Conservation (phyloP, 2,113 vertebrate genomes). For the Circaetus gallicus region DNA sequence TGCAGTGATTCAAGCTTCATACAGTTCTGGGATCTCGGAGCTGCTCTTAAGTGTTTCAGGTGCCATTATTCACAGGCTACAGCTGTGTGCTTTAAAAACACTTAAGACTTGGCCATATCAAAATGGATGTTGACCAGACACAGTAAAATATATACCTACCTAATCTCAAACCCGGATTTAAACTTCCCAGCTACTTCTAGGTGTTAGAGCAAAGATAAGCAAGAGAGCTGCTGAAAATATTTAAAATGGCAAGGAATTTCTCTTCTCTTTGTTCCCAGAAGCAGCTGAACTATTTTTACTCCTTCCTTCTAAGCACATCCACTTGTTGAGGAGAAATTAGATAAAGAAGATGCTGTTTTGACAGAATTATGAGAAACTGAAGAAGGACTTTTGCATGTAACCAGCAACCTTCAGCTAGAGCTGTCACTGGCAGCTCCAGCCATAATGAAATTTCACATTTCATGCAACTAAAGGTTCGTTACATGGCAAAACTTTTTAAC, state of each 20-base stretch:
- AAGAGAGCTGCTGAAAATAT: background rate
- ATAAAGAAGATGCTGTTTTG: background rate
- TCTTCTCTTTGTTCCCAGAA: background rate
- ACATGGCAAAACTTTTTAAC: background rate
- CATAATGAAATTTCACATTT: background rate
- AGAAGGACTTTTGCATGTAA: background rate
- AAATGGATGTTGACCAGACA: constrained; percentile 14
- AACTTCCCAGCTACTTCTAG: constrained; percentile 1
- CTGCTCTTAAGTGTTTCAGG: background rate
- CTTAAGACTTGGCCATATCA: background rate
- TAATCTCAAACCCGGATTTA: background rate
- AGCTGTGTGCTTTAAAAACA: constrained; percentile 9
- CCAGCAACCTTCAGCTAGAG: background rate
- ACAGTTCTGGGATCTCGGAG: background rate
- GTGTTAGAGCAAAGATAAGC: constrained; percentile 15
- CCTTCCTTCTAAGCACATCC: background rate
- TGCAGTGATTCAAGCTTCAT: background rate
- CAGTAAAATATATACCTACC: background rate
- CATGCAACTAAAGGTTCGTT: background rate
- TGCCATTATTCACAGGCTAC: background rate
- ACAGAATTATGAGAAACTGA: background rate
- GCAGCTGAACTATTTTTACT: background rate
- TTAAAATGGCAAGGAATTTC: background rate
- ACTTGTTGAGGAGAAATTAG: background rate
- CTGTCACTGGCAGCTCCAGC: background rate